Evolutionary conservation across 2,888 invertebrate species (phyloP).

Genomic region (Lissonota sp.): DNA sequence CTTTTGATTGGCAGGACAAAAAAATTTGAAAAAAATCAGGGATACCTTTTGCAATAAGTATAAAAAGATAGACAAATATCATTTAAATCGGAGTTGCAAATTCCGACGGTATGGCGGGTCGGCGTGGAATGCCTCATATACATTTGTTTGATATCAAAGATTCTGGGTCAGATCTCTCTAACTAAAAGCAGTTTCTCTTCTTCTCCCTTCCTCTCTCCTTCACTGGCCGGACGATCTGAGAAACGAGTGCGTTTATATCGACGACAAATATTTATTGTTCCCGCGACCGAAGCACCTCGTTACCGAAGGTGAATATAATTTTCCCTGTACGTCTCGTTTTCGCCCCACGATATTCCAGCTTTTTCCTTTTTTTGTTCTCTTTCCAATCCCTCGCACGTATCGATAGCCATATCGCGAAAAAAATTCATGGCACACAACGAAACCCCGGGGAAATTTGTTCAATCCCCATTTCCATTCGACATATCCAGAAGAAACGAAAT

Average conservation of each 20-base stretch:
- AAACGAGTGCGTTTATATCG: neutral
- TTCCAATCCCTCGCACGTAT: neutral
- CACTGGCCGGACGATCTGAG: conserved; percentile 7
- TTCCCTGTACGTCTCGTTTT: neutral
- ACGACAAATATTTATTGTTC: conserved; percentile 58
- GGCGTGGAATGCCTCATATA: too few species aligned
- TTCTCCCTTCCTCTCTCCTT: conserved; percentile 7
- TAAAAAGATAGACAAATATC: too few species aligned
- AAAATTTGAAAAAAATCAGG: too few species aligned
- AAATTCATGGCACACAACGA: conserved; percentile 30
- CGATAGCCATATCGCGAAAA: conserved; percentile 23
- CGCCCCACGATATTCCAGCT: neutral
- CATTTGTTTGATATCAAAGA: conserved; percentile 7
- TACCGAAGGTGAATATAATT: conserved; percentile 44
- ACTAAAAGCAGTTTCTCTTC: too few species aligned
- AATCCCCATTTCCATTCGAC: conserved; percentile 39
- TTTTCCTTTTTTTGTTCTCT: neutral
- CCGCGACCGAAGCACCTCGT: conserved; percentile 38
- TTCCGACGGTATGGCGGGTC: too few species aligned
- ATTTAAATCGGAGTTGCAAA: too few species aligned
- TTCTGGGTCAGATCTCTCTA: conserved; percentile 33
- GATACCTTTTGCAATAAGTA: too few species aligned
- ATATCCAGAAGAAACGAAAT: conserved; percentile 6
- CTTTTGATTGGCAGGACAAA: too few species aligned
- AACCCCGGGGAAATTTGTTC: conserved; percentile 56